phyloP scores from a whole-genome alignment of 1,140 invertebrate species.

The Capitella teleta region DNA sequence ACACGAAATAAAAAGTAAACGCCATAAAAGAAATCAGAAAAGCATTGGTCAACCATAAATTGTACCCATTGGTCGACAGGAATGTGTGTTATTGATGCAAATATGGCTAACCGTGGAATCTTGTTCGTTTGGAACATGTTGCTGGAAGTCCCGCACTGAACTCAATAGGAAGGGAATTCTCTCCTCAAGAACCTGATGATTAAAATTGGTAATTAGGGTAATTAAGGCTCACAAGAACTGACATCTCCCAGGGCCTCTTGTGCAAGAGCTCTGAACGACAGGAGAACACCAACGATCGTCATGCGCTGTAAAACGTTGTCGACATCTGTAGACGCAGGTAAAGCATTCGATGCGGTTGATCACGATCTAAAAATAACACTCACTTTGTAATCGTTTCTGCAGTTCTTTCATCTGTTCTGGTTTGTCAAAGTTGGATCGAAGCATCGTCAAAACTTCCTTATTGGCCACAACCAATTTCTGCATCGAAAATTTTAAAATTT shows the following conservation, averaged over 20 bases:
- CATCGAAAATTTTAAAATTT: background rate
- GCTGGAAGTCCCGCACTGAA: constrained; percentile 87
- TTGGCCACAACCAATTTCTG: constrained; percentile 79
- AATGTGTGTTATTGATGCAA: too few species aligned
- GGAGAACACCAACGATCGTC: constrained; percentile 94
- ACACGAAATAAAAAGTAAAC: too few species aligned
- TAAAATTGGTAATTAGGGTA: too few species aligned
- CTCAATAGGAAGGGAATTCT: constrained; percentile 93
- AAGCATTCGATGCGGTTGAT: background rate
- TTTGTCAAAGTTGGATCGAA: constrained; percentile 94
- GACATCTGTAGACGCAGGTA: constrained; percentile 49
- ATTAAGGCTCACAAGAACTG: too few species aligned
- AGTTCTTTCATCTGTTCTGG: constrained; percentile 97
- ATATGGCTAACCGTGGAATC: constrained; percentile 77
- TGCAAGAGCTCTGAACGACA: constrained; percentile 85
- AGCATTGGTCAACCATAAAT: too few species aligned
- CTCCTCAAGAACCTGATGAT: constrained; percentile 57
- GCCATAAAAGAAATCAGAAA: too few species aligned
- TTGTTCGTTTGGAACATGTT: constrained; percentile 65
- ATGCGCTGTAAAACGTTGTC: constrained; percentile 91
- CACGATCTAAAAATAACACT: constrained; percentile 17
- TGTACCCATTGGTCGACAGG: too few species aligned
- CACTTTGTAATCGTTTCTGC: constrained; percentile 66
- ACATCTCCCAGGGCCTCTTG: constrained; percentile 90
- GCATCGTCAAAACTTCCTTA: constrained; percentile 75